Evolutionary conservation across 2,113 vertebrate species (phyloP).

Genomic region (Perca schrenkii): DNA sequence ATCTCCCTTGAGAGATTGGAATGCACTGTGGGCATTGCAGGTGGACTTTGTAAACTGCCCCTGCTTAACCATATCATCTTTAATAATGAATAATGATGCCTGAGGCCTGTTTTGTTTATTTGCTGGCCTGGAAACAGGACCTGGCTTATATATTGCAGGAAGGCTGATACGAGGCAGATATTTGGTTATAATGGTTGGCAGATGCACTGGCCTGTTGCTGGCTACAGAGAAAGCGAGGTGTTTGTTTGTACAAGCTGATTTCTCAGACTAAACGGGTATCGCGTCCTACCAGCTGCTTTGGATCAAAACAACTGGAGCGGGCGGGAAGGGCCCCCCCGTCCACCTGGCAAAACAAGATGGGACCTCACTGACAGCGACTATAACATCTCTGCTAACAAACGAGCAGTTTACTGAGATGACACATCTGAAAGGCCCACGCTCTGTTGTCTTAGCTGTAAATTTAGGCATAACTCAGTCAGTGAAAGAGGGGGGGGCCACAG

Average conservation of each 20-base stretch:
- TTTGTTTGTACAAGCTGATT: conserved; percentile 96
- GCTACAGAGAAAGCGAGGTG: conserved; percentile 79
- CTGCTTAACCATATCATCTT: conserved; percentile 46
- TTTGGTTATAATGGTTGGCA: conserved; percentile 91
- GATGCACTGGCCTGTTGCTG: conserved; percentile 85
- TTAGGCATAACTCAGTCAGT: conserved; percentile 10
- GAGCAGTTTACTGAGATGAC: conserved; percentile 83
- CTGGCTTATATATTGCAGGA: conserved; percentile 79
- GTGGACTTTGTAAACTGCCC: conserved; percentile 66
- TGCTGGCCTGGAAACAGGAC: conserved; percentile 88
- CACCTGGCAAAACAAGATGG: conserved; percentile 96
- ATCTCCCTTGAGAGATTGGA: conserved; percentile 24
- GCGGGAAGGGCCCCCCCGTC: conserved; percentile 45
- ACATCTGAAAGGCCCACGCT: conserved; percentile 71
- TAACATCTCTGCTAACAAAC: conserved; percentile 83
- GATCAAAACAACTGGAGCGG: conserved; percentile 85
- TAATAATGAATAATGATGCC: conserved; percentile 86
- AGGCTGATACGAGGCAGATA: conserved; percentile 80
- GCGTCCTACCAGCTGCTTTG: conserved; percentile 89
- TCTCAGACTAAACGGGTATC: conserved; percentile 91
- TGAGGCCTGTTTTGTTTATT: conserved; percentile 88
- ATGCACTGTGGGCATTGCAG: conserved; percentile 42
- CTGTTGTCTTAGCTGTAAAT: conserved; percentile 70
- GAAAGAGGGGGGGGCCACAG: not conserved
- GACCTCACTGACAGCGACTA: conserved; percentile 80